Evolutionary conservation across 1,140 invertebrate genomes (phyloP), one percentile per base, ranked within the genome.

Genomic region (Brachionus sp.): DNA sequence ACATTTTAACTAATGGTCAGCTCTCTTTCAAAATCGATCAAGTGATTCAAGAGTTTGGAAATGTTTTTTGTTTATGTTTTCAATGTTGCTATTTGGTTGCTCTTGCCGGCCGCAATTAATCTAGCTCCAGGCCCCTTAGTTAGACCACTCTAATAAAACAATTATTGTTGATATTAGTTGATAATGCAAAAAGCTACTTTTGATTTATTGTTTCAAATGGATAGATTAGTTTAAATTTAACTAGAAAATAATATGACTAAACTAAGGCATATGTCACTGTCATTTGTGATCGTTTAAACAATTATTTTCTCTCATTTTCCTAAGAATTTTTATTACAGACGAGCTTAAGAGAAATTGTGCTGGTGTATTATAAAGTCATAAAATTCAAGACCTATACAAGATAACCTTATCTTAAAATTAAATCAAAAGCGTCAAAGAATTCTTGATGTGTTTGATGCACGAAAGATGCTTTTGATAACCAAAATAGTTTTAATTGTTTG

Each of bases 1-100:
- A 66, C 64, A 66, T 66, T 66, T 66, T 66, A 66, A 66, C 13
- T 66, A 66, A 57, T 57, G 50, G 50, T 57, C 50, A 57, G 16
- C 50, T 57, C 50, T 57, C n/a, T 57, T 19, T 57, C n/a, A 2
- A 23, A 57, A 57, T 23, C 50, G 50, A 57, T 57, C 50, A 57
- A 57, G 50, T 57, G 50, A 57, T 57, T 57, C 9, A 2, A 57
- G 50, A 57, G 50, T 57, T 57, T 57, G 50, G 50, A 57, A 57
- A 57, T 57, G 50, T 57, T 29, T 29, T 29, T 29, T 29, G 29
- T 29, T 57, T 57, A 19, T 57, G 50, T 57, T 57, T 57, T 57
- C n/a, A 9, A 57, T 57, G 50, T 57, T 9, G 50, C 50, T 53
- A 53, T 53, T 53, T 53, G 50, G 50, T 53, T 5, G 16, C n/a